A percentile compares a stretch with the other conserved stretches of the same genome.
These are phyloP conservation scores for Dromiciops gliroides DNA, from an alignment of 2,113 vertebrate genomes.

Conservation along the genomic window DNA sequence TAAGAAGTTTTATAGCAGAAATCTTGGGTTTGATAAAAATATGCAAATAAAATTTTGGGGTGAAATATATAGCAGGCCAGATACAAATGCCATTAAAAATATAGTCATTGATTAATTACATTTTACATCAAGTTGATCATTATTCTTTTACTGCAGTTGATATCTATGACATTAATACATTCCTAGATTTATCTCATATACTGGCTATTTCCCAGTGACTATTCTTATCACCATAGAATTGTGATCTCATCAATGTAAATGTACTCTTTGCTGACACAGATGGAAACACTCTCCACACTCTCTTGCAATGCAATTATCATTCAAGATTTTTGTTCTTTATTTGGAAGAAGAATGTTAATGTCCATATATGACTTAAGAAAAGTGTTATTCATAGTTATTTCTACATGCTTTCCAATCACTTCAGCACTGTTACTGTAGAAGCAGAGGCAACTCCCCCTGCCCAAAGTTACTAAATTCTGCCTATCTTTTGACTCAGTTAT, in stretches of 20 bases:
- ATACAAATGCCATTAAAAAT: background rate
- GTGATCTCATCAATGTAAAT: background rate
- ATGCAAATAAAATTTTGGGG: too few relatives aligned
- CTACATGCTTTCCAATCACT: background rate
- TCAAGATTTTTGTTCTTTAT: background rate
- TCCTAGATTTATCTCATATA: background rate
- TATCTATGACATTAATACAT: background rate
- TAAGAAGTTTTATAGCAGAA: background rate
- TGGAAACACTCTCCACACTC: background rate
- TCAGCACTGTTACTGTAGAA: background rate
- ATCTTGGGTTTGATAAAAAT: background rate
- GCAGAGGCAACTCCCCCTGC: background rate
- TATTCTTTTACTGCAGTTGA: background rate
- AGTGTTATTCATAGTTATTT: background rate
- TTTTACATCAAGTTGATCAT: background rate
- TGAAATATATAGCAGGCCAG: background rate
- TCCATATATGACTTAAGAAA: background rate
- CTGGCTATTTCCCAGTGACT: background rate
- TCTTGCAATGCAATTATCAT: background rate
- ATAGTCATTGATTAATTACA: background rate
- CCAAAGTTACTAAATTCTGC: background rate
- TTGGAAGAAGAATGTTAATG: background rate
- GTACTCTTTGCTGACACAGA: background rate
- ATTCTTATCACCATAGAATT: background rate
- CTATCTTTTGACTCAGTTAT: too few relatives aligned